A percentile compares a stretch with the other conserved stretches of the same genome.
These are phyloP conservation scores for Apoda limacodes DNA, from an alignment of 2,888 invertebrate species.

Conservation along the genomic window DNA sequence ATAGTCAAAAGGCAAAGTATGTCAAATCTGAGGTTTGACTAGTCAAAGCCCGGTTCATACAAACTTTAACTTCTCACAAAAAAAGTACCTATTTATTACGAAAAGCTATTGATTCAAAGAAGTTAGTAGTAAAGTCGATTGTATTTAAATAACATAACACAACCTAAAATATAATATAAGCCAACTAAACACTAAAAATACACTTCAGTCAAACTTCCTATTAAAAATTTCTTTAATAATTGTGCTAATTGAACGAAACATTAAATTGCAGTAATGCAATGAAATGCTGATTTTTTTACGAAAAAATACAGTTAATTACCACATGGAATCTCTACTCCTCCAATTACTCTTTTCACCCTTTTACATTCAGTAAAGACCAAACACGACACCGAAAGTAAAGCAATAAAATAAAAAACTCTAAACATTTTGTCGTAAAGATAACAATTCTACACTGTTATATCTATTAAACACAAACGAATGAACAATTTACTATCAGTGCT, in stretches of 20 bases:
- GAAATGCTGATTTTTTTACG: not conserved
- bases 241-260: no score
- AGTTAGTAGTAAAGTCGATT: no score
- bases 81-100: no score
- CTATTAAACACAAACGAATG: not conserved
- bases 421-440: slow-evolving; percentile 12
- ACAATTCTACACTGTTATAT: not conserved
- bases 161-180: not conserved
- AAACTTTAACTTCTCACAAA: no score
- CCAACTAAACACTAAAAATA: not conserved
- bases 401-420: slow-evolving; percentile 7
- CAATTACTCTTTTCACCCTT: slow-evolving; percentile 49
- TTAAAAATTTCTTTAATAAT: no score
- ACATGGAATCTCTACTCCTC: slow-evolving; percentile 39
- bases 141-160: no score
- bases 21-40: no score
- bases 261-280: no score
- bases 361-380: slow-evolving; percentile 24
- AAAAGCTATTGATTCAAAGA: no score
- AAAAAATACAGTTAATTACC: slow-evolving; percentile 30
- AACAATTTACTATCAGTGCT: not conserved
- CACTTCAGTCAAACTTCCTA: slow-evolving; percentile 1
- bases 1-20: no score
- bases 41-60: no score
- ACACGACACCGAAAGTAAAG: slow-evolving; percentile 13